Percentiles rank a stretch among this genome's conserved stretches.
These are phyloP conservation scores for Mystacornis crossleyi DNA, from an alignment of 2,113 vertebrate species.

Conservation along the genomic window DNA sequence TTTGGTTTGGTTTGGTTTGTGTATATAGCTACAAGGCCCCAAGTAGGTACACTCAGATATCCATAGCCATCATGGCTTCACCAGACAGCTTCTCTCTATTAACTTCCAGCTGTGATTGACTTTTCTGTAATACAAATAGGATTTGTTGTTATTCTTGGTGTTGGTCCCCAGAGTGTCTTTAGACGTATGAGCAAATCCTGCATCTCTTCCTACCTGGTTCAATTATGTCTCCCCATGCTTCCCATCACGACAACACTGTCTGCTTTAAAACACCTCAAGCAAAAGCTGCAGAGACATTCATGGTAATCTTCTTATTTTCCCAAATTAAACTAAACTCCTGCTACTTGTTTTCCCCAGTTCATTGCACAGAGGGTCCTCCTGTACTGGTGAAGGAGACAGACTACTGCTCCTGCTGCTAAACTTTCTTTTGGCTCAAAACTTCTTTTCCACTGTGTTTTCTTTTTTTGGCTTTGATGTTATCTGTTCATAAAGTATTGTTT, in stretches of 20 bases:
- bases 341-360: not conserved
- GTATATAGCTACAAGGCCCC: not conserved
- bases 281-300: not conserved
- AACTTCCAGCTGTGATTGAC: not conserved
- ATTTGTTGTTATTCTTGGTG: not conserved
- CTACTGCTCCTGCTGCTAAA: not conserved
- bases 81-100: not conserved
- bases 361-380: not conserved
- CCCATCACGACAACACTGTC: rapidly evolving
- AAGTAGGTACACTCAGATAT: not conserved
- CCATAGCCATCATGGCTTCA: not conserved
- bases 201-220: not conserved
- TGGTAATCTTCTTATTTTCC: not conserved
- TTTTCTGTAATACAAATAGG: not conserved
- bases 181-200: not conserved
- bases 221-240: not conserved
- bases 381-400: not conserved
- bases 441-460: not conserved
- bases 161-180: not conserved
- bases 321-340: not conserved
- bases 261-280: not conserved
- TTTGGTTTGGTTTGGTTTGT: not conserved
- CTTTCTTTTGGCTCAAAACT: not conserved
- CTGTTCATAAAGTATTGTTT: not conserved
- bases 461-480: not conserved